These are phyloP conservation scores for Euwallacea fornicatus DNA, from an alignment of 1,140 invertebrate genomes.

Conservation along the genomic window DNA sequence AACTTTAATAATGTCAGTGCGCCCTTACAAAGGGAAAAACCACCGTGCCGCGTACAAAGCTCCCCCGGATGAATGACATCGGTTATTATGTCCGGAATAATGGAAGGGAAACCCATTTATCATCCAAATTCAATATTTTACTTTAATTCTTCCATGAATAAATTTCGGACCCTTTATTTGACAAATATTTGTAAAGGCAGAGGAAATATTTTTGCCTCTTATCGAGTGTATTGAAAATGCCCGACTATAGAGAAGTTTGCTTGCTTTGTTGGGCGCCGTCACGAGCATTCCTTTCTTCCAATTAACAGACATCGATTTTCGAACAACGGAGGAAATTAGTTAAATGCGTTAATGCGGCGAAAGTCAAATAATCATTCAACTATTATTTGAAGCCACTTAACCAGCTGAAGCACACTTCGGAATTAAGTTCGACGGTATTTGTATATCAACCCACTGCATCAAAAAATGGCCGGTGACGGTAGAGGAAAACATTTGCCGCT, in stretches of 20 bases:
- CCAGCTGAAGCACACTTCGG: too few species aligned
- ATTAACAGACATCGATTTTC: too few species aligned
- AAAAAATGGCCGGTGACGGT: too few species aligned
- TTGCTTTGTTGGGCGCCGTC: too few species aligned
- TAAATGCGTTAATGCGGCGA: too few species aligned
- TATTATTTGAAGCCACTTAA: too few species aligned
- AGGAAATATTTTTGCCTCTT: conserved; percentile 5
- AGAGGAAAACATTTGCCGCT: too few species aligned
- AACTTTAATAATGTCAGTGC: conserved; percentile 13
- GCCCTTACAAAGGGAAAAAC: conserved; percentile 9
- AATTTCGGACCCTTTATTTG: conserved; percentile 10
- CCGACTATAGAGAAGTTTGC: not conserved
- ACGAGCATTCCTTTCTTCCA: too few species aligned
- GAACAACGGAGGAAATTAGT: too few species aligned
- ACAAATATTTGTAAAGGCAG: conserved; percentile 21
- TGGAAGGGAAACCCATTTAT: conserved; percentile 19
- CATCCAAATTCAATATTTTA: conserved; percentile 29
- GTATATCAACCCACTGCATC: too few species aligned
- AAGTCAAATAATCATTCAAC: too few species aligned
- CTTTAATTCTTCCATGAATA: conserved; percentile 25
- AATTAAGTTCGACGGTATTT: too few species aligned
- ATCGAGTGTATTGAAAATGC: conserved; percentile 7
- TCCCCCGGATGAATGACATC: conserved; percentile 15
- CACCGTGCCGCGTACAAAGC: not conserved
- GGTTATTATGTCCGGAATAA: conserved; percentile 19